These are phyloP conservation scores for Pogonomyrmex californicus DNA, from an alignment of 1,140 invertebrate genomes.

Conservation along the genomic window DNA sequence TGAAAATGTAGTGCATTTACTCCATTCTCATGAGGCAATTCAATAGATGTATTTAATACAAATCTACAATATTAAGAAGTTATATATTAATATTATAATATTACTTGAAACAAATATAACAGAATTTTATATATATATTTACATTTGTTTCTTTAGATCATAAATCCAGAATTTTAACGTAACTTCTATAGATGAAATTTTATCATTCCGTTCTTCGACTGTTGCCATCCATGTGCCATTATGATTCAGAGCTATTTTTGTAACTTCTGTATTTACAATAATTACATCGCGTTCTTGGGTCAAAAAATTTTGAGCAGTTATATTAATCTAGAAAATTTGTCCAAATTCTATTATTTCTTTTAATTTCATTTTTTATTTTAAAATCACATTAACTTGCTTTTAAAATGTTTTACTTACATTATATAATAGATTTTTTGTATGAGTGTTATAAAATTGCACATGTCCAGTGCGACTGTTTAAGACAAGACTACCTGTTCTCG, in stretches of 20 bases:
- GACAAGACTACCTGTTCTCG: slow-evolving; percentile 90
- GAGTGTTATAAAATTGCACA: slow-evolving; percentile 93
- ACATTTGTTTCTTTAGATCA: slow-evolving; percentile 89
- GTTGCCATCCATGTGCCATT: slow-evolving; percentile 93
- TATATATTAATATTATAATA: slow-evolving; percentile 35
- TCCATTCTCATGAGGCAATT: slow-evolving; percentile 90
- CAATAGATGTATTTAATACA: slow-evolving; percentile 91
- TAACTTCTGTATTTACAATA: slow-evolving; percentile 91
- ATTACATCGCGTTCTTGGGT: slow-evolving; percentile 88
- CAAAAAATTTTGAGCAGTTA: slow-evolving; percentile 91
- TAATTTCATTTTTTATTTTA: background rate
- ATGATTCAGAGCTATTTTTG: slow-evolving; percentile 89
- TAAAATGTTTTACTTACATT: slow-evolving; percentile 88
- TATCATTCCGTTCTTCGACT: slow-evolving; percentile 89
- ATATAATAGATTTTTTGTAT: slow-evolving; percentile 90
- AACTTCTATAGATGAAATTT: slow-evolving; percentile 88
- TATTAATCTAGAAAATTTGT: slow-evolving; percentile 89
- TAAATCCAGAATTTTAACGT: slow-evolving; percentile 94
- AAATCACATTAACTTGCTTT: background rate
- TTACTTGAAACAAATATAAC: slow-evolving; percentile 5
- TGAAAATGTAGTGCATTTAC: slow-evolving; percentile 90
- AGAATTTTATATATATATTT: slow-evolving; percentile 71
- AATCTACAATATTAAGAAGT: slow-evolving; percentile 87
- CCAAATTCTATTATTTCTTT: background rate
- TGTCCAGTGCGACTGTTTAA: slow-evolving; percentile 93